Evolutionary conservation across 2,888 invertebrate genomes (phyloP).

Genomic region (Phaonia tiefii): DNA sequence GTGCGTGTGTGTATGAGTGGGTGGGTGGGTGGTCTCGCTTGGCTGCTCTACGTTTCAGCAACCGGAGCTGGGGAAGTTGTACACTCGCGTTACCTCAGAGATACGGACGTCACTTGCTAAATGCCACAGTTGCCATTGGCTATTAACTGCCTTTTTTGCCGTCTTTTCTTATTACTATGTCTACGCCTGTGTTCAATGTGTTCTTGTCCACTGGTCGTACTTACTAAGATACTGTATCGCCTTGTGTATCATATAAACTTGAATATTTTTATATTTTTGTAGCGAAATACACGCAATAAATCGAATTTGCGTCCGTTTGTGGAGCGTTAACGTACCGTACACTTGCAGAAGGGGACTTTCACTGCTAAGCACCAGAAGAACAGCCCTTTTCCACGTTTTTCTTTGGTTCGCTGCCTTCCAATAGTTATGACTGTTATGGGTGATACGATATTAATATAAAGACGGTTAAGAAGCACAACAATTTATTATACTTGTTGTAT

Average conservation of each 20-base stretch:
- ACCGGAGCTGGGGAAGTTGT: not conserved
- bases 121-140: slow-evolving; percentile 13
- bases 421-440: slow-evolving; percentile 18
- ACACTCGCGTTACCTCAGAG: slow-evolving; percentile 3
- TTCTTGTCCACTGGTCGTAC: not conserved
- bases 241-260: not conserved
- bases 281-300: slow-evolving; percentile 62
- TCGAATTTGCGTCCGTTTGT: slow-evolving; percentile 55
- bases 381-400: slow-evolving; percentile 20
- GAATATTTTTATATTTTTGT: slow-evolving; percentile 28
- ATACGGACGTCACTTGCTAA: slow-evolving; percentile 9
- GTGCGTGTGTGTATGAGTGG: not conserved
- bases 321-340: slow-evolving; percentile 44
- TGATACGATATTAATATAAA: slow-evolving; percentile 19
- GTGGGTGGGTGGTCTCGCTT: slow-evolving; percentile 3
- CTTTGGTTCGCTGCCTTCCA: slow-evolving; percentile 2
- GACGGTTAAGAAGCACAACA: slow-evolving; percentile 22
- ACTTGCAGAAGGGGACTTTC: slow-evolving; percentile 56
- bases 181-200: not conserved
- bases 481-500: slow-evolving; percentile 23
- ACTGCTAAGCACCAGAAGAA: slow-evolving; percentile 44
- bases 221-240: no score
- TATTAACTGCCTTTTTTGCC: not conserved
- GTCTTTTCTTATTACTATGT: not conserved
- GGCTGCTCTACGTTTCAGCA: not conserved